Conservation (phyloP, 2,113 vertebrate genomes). For the Pagrus major region DNA sequence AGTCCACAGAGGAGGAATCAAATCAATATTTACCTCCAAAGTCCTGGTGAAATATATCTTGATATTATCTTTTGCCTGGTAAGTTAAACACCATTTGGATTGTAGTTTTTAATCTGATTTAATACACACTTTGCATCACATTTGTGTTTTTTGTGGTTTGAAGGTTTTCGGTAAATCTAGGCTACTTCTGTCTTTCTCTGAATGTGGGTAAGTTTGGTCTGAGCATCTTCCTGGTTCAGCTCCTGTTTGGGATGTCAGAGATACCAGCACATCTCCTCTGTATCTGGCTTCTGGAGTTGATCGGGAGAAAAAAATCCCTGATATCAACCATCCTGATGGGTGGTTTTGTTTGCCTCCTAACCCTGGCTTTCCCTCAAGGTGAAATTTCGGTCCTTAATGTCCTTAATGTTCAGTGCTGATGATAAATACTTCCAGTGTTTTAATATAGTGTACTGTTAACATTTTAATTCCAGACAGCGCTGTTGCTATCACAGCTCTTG, state of each 20-base stretch:
- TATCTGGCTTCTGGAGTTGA: constrained; percentile 69
- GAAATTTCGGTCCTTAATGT: background rate
- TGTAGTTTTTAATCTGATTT: background rate
- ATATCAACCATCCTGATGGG: constrained; percentile 46
- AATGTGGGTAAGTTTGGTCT: constrained; percentile 68
- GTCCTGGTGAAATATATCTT: constrained; percentile 68
- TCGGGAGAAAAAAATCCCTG: constrained; percentile 74
- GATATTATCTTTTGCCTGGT: constrained; percentile 70
- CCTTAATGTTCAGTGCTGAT: background rate
- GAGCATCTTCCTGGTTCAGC: constrained; percentile 64
- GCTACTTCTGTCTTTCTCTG: constrained; percentile 66
- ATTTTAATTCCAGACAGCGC: constrained; percentile 51
- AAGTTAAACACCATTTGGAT: background rate
- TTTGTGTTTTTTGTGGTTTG: constrained; percentile 2
- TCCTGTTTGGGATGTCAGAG: constrained; percentile 69
- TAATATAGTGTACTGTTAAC: background rate
- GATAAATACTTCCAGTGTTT: background rate
- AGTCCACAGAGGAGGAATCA: constrained; percentile 47
- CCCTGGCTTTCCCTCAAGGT: constrained; percentile 77
- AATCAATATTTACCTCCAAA: constrained; percentile 58
- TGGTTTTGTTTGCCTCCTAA: constrained; percentile 58
- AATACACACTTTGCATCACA: background rate
- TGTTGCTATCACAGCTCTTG: constrained; percentile 56
- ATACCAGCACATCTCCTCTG: constrained; percentile 68
- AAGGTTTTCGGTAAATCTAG: constrained; percentile 78